phyloP scores from a whole-genome alignment of 2,888 invertebrate species.

The Dryocosmus kuriphilus region DNA sequence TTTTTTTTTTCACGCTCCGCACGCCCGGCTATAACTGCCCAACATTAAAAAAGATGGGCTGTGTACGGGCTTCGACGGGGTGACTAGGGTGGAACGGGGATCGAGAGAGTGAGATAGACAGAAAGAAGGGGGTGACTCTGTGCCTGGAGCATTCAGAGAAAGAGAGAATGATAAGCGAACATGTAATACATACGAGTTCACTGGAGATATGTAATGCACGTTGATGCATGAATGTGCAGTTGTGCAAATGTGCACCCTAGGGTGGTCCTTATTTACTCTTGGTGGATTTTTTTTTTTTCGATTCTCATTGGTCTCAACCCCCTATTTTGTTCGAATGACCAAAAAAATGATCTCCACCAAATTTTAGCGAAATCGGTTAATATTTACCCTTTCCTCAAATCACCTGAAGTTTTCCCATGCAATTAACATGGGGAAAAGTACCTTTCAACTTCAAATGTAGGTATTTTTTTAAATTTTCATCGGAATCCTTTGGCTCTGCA shows the following conservation, averaged over 20 bases:
- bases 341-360: no score
- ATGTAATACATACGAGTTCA: constrained; percentile 54
- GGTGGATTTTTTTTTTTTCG: no score
- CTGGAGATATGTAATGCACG: constrained; percentile 53
- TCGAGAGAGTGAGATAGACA: constrained; percentile 57
- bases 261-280: no score
- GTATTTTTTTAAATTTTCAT: no score
- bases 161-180: constrained; percentile 40
- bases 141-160: constrained; percentile 47
- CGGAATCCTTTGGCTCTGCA: no score
- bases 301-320: no score
- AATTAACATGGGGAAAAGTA: no score
- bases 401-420: no score
- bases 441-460: no score
- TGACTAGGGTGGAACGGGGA: constrained; percentile 49
- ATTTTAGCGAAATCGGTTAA: no score
- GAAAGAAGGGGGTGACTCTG: constrained; percentile 51
- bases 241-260: constrained; percentile 19
- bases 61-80: constrained; percentile 68
- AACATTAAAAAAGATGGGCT: constrained; percentile 78
- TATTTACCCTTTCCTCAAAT: no score
- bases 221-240: constrained; percentile 46
- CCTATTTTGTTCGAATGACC: no score
- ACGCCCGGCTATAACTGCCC: constrained; percentile 76
- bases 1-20: constrained; percentile 72